Conservation (phyloP, 2,113 vertebrate genomes). For the Aphyosemion australe region DNA sequence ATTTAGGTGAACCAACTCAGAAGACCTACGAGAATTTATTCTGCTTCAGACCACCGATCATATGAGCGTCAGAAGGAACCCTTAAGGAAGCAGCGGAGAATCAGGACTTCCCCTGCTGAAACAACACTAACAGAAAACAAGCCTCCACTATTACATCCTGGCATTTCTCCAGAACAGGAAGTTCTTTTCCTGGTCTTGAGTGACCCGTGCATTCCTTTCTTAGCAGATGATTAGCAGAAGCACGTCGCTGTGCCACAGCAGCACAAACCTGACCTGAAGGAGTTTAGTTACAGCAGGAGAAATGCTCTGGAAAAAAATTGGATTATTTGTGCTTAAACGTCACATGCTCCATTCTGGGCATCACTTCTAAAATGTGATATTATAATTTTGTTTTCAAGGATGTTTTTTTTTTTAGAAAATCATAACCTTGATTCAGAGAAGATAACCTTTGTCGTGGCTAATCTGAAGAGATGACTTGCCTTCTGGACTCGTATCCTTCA, state of each 20-base stretch:
- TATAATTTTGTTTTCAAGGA: no score
- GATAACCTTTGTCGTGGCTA: conserved; percentile 23
- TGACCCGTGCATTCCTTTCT: conserved; percentile 63
- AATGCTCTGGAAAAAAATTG: no score
- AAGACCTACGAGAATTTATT: not conserved
- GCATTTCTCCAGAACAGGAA: conserved; percentile 68
- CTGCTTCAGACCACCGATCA: not conserved
- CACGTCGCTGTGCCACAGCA: conserved; percentile 36
- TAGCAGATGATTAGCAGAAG: conserved; percentile 38
- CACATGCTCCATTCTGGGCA: no score
- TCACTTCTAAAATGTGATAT: no score
- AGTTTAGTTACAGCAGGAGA: not conserved
- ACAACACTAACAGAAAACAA: conserved; percentile 46
- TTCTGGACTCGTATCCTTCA: no score
- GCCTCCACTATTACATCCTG: conserved; percentile 53
- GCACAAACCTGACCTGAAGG: not conserved
- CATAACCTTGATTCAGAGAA: conserved; percentile 9
- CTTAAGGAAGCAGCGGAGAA: conserved; percentile 4
- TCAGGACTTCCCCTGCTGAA: conserved; percentile 30
- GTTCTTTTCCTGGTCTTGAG: conserved; percentile 63
- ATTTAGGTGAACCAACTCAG: no score
- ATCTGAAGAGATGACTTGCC: conserved; percentile 26
- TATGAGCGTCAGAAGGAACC: not conserved
- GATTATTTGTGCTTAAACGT: no score
- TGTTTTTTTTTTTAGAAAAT: no score